Evolutionary conservation across 2,797 vertebrate species (phyloP), one percentile per base, ranked within the genome.

Genomic region (Silurus lanzhouensis): DNA sequence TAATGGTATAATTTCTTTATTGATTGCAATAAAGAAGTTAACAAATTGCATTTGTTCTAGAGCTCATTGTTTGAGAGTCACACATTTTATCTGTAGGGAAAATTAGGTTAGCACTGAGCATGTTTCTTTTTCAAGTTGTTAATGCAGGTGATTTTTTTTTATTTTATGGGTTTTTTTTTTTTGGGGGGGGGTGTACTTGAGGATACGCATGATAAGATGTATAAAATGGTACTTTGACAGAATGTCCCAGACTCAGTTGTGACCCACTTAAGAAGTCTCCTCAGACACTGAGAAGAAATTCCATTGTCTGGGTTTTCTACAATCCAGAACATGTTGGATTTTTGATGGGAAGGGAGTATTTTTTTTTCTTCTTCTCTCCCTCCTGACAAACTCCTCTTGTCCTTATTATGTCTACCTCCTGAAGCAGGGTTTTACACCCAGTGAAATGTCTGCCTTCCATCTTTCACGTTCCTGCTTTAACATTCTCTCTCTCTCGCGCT

Each of bases 181-280:
- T n/a, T n/a, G 5, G 0, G 48, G 5, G 6, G 13, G 17, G 64
- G 74, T 66, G 70, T 27, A 38, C 67, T 22, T 78, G 55, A 81
- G 78, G 61, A 58, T 19, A n/a, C 5, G 6, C 0, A 2, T 8
- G 5, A 22, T 20, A 68, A 22, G 55, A 57, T 38, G 64, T 68
- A 74, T 44, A 22, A 55, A 15, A 52, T 20, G 27, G 75, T 68
- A 74, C 20, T 57, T 19, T 60, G 27, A 20, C 60, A 76, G 63
- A 83, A 78, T 76, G 31, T 57, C 44, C 85, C 63, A 78, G 68
- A 44, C 72, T 57, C 72, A 82, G 80, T 80, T 74, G n/a, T 90
- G 89, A 89, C 86, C 88, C 64, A 87, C 77, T 88, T 89, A 75
- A 38, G 70, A 48, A 74, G 70, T 63, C 66, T 46, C 71, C 52